phyloP scores from a whole-genome alignment of 2,113 vertebrate genomes.

The Hucho hucho region DNA sequence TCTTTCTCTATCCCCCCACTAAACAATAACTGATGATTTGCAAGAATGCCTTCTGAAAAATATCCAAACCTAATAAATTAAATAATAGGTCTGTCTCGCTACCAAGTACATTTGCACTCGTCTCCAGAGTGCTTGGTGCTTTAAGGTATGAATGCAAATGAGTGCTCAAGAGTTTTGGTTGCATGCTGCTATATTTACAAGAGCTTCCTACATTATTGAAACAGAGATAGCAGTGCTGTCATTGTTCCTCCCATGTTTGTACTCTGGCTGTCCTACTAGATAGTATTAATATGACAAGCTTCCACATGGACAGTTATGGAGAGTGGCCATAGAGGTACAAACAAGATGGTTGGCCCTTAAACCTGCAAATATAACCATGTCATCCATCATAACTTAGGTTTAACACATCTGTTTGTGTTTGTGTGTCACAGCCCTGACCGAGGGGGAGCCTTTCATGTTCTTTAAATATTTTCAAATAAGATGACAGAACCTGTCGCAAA shows the following conservation, averaged over 20 bases:
- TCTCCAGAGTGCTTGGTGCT: neutral
- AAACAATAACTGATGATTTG: neutral
- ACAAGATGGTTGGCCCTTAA: neutral
- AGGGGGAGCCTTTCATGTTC: neutral
- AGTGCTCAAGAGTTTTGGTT: neutral
- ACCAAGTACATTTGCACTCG: neutral
- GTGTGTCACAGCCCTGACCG: neutral
- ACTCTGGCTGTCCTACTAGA: neutral
- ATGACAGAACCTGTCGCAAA: neutral
- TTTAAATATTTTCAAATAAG: constrained; percentile 5
- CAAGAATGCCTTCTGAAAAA: neutral
- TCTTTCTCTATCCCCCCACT: neutral
- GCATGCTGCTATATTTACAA: neutral
- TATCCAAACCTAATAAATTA: neutral
- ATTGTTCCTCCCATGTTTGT: neutral
- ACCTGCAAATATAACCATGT: neutral
- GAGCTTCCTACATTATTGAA: constrained; percentile 1
- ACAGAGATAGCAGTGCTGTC: neutral
- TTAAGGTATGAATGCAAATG: constrained; percentile 6
- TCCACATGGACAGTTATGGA: neutral
- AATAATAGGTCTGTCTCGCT: neutral
- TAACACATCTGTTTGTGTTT: neutral
- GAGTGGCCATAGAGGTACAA: neutral
- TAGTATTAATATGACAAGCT: neutral
- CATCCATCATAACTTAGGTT: neutral